A percentile compares a stretch with the other conserved stretches of the same genome.
Conservation (phyloP, 2,113 vertebrate species). For the Columba janthina region DNA sequence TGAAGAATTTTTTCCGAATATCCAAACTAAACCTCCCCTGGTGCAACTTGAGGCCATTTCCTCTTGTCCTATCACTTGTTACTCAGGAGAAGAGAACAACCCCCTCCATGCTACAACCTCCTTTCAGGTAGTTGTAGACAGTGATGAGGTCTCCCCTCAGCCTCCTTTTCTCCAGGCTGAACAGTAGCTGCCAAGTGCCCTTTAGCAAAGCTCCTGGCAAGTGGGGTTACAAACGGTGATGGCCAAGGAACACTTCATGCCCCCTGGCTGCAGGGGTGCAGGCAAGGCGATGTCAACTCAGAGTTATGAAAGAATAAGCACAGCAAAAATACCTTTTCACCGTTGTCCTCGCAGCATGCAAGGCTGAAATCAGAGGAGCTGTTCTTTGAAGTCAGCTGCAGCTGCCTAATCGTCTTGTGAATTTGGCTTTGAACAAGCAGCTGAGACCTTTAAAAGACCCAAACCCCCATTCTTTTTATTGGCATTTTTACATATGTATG, state of each 20-base stretch:
- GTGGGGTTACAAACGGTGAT: neutral
- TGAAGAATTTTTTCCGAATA: too few species aligned
- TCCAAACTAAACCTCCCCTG: too few species aligned
- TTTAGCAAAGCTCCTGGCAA: neutral
- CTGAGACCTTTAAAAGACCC: neutral
- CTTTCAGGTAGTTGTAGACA: too few species aligned
- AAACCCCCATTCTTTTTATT: neutral
- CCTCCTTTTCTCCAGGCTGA: too few species aligned
- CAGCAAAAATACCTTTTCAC: neutral
- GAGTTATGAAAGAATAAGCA: neutral
- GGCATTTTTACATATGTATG: neutral
- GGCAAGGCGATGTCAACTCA: neutral
- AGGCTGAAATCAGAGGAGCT: neutral
- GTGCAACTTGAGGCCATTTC: too few species aligned
- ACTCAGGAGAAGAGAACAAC: too few species aligned
- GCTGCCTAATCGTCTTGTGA: neutral
- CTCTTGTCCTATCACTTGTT: too few species aligned
- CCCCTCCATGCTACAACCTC: too few species aligned
- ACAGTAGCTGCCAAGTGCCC: accelerated
- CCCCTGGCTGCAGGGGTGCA: neutral
- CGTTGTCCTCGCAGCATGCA: accelerated
- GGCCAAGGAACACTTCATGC: accelerated
- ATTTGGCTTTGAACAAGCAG: neutral
- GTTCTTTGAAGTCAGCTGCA: neutral
- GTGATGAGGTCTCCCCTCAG: too few species aligned